Percentiles rank a stretch among this genome's conserved stretches.
Conservation (phyloP, 2,113 vertebrate species). For the Nannospalax galili region DNA sequence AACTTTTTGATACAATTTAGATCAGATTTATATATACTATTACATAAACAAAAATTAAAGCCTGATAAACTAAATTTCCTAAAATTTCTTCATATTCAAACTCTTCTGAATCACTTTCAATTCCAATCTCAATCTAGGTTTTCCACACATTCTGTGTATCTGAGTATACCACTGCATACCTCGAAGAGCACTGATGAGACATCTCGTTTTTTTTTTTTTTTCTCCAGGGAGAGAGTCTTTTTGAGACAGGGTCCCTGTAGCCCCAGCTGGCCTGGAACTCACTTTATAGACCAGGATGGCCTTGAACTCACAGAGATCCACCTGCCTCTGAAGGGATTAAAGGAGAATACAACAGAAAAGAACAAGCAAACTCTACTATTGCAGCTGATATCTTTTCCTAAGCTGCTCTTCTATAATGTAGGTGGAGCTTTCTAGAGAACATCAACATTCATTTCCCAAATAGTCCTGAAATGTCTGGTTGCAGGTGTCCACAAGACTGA, state of each 20-base stretch:
- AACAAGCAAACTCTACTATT: neutral
- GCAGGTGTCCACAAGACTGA: neutral
- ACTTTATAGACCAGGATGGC: too few relatives aligned
- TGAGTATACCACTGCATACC: neutral
- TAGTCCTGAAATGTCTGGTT: neutral
- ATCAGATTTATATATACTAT: neutral
- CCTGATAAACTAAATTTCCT: conserved; percentile 41
- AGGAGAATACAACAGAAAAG: neutral
- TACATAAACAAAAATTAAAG: conserved; percentile 23
- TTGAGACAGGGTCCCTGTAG: too few relatives aligned
- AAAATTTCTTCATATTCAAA: conserved; percentile 51
- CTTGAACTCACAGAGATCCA: too few relatives aligned
- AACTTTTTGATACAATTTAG: conserved; percentile 23
- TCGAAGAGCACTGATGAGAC: neutral
- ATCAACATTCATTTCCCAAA: conserved; percentile 51
- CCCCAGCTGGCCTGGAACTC: too few relatives aligned
- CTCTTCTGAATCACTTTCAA: neutral
- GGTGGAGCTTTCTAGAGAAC: neutral
- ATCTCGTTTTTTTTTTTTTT: neutral
- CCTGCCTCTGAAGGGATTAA: too few relatives aligned
- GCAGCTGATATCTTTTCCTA: conserved; percentile 7
- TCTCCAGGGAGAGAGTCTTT: too few relatives aligned
- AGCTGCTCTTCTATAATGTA: neutral
- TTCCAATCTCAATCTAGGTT: conserved; percentile 1
- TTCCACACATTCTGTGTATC: neutral